phyloP scores from a whole-genome alignment of 1,140 invertebrate species.

The Aphaenogaster rudis region DNA sequence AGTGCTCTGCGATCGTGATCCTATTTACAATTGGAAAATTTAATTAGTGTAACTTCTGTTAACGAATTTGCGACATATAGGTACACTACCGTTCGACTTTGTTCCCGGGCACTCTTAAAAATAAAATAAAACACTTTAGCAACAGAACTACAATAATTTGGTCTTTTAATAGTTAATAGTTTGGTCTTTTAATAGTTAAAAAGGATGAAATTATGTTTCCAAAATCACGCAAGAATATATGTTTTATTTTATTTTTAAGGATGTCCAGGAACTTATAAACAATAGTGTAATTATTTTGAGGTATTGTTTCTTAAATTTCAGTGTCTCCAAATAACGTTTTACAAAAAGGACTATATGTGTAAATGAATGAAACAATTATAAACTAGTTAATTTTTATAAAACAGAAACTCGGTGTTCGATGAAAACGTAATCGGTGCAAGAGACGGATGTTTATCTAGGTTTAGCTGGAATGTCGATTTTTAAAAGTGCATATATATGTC shows the following conservation, averaged over 20 bases:
- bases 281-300: not conserved
- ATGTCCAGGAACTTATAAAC: too few species aligned
- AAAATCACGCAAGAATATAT: too few species aligned
- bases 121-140: too few species aligned
- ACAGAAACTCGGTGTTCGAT: not conserved
- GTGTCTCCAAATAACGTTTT: not conserved
- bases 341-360: not conserved
- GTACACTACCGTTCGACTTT: too few species aligned
- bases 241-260: too few species aligned
- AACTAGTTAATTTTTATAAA: not conserved
- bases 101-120: too few species aligned
- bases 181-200: too few species aligned
- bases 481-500: not conserved
- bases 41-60: not conserved
- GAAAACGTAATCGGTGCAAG: not conserved
- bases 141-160: too few species aligned
- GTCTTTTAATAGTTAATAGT: too few species aligned
- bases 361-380: not conserved
- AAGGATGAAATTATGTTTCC: too few species aligned
- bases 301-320: not conserved
- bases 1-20: not conserved
- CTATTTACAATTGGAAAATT: not conserved
- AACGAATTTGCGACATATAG: not conserved
- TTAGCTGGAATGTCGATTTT: conserved; percentile 27
- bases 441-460: conserved; percentile 55